Conservation (phyloP, 2,797 vertebrate species). For the Epinephelus coioides region DNA sequence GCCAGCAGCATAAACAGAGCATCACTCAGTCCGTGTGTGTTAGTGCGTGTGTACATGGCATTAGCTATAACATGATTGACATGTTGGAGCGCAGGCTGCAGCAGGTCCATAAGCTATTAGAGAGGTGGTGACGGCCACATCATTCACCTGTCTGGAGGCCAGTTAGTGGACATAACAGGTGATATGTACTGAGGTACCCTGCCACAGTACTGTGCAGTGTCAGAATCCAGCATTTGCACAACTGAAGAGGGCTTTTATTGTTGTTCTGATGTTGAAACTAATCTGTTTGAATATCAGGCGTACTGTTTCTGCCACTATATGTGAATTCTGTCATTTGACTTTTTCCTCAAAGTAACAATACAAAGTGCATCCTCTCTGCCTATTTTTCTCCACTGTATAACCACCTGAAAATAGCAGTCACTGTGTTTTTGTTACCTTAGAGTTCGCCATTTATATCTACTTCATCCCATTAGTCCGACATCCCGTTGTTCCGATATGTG, state of each 20-base stretch:
- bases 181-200: constrained; percentile 23
- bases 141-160: constrained; percentile 65
- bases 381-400: too few species aligned
- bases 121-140: constrained; percentile 49
- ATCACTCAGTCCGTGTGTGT: constrained; percentile 51
- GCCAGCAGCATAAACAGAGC: constrained; percentile 58
- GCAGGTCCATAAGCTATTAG: constrained; percentile 53
- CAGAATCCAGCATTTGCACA: constrained; percentile 4
- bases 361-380: too few species aligned
- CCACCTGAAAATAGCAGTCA: too few species aligned
- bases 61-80: constrained; percentile 62
- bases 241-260: background rate
- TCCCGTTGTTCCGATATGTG: too few species aligned
- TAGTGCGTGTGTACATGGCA: constrained; percentile 38
- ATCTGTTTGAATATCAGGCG: background rate
- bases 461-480: too few species aligned
- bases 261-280: background rate
- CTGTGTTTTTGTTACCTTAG: too few species aligned
- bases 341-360: too few species aligned
- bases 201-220: background rate
- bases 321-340: too few species aligned
- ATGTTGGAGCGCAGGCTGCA: constrained; percentile 41
- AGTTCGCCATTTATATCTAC: too few species aligned
- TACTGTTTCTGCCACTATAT: background rate
- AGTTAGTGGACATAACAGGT: constrained; percentile 29